phyloP scores from a whole-genome alignment of 2,113 vertebrate species.

The Anhinga anhinga region DNA sequence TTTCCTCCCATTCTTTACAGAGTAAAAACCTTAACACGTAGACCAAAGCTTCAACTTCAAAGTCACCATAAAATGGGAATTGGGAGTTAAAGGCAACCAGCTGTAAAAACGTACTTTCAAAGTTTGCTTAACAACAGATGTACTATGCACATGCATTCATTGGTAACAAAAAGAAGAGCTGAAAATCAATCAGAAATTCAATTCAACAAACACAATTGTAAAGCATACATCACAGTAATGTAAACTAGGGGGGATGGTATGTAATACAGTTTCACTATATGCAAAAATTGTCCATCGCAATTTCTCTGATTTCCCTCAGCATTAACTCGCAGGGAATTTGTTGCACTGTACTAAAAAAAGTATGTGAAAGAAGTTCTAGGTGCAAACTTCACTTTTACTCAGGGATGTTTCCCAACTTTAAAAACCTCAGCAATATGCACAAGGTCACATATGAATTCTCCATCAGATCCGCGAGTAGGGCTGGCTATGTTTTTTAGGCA shows the following conservation, averaged over 20 bases:
- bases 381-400: background rate
- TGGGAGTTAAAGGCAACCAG: background rate
- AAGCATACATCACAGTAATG: background rate
- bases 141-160: background rate
- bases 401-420: background rate
- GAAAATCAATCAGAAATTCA: background rate
- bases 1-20: background rate
- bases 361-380: background rate
- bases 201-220: background rate
- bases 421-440: background rate
- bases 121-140: background rate
- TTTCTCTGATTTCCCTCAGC: background rate
- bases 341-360: background rate
- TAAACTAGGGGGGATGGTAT: background rate
- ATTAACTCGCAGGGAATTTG: background rate
- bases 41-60: slow-evolving; percentile 20
- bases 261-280: background rate
- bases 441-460: background rate
- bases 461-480: background rate
- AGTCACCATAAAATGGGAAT: background rate
- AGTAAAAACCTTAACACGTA: background rate
- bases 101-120: background rate
- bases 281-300: background rate
- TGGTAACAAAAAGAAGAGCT: background rate
- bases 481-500: background rate